Percentiles rank a stretch among this genome's conserved stretches.
Conservation (phyloP, 2,113 vertebrate species). For the Rhinogobius similis region DNA sequence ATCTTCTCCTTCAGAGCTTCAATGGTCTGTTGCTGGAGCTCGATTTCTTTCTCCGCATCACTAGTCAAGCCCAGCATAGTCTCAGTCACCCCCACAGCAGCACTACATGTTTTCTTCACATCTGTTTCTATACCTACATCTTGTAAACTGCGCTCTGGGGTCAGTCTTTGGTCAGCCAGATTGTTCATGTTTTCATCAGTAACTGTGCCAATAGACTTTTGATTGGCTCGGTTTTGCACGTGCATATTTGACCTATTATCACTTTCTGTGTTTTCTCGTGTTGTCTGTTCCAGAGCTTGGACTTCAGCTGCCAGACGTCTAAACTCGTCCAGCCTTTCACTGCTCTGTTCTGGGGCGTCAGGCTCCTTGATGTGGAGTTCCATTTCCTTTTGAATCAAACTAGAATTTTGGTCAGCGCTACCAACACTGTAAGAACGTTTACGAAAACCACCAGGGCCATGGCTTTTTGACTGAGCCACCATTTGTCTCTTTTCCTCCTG, state of each 20-base stretch:
- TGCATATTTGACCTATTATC: constrained; percentile 38
- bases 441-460: constrained; percentile 77
- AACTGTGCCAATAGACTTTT: constrained; percentile 83
- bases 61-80: constrained; percentile 89
- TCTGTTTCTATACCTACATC: constrained; percentile 82
- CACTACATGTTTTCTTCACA: constrained; percentile 64
- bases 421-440: constrained; percentile 93
- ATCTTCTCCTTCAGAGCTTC: constrained; percentile 93
- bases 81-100: constrained; percentile 84
- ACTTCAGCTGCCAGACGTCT: constrained; percentile 91
- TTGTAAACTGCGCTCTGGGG: constrained; percentile 10
- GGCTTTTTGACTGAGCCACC: constrained; percentile 86
- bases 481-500: constrained; percentile 95
- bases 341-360: constrained; percentile 81
- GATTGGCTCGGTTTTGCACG: constrained; percentile 51
- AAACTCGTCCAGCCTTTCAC: constrained; percentile 88
- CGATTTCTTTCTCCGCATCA: constrained; percentile 88
- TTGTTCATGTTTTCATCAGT: constrained; percentile 85
- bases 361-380: constrained; percentile 90
- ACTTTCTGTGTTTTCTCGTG: constrained; percentile 76
- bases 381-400: constrained; percentile 75
- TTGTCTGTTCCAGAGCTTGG: constrained; percentile 89
- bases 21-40: constrained; percentile 93
- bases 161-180: constrained; percentile 64
- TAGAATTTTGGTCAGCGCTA: constrained; percentile 84